Base-by-base conservation (phyloP, 2,113 vertebrate genomes). In the Microcebus tavaratra region DNA sequence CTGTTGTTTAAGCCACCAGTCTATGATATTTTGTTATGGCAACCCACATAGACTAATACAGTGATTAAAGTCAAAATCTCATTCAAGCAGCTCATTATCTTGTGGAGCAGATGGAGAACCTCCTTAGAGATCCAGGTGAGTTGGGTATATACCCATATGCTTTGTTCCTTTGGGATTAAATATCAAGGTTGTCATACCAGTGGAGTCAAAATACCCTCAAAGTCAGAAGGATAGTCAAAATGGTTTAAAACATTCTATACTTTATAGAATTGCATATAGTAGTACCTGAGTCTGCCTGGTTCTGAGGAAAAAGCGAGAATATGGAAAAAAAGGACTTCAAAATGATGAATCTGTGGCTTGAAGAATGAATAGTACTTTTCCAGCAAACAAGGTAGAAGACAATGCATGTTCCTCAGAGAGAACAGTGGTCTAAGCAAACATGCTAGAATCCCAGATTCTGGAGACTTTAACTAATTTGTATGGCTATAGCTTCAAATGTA, bases 61-160 rank as follows among this genome's bases (percentile, higher is more conserved):
- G 5, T 63, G 53, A 94, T 92, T 78, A 87, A 89, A 78, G 84
- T 9, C 61, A 91, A 91, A 76, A 72, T 75, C 57, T 76, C 68
- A 42, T 27, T 82, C 31, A 78, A 95, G 48, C 17, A 81, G 55
- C 45, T 91, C 63, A 82, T 70, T 92, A 34, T 78, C 18, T 34
- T 59, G 50, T 39, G 42, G 11, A 34, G 7, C 50, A 3, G 7
- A 50, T 13, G 57, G 50, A 81, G 53, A 85, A 63, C 9, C 63
- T 11, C 23, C 20, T 39, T 4, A 23, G 67, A 53, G 5, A 17
- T 36, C 55, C 0, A 76, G 39, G 7, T 29, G 31, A 70, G 42
- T 65, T 85, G 80, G 31, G 31, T 75, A 27, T 67, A 20, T 55
- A 20, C 5, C 61, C 55, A 13, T 15, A 12, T 15, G 18, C 18